Evolutionary conservation across 2,797 vertebrate species (phyloP).

Genomic region (Antrozous pallidus): DNA sequence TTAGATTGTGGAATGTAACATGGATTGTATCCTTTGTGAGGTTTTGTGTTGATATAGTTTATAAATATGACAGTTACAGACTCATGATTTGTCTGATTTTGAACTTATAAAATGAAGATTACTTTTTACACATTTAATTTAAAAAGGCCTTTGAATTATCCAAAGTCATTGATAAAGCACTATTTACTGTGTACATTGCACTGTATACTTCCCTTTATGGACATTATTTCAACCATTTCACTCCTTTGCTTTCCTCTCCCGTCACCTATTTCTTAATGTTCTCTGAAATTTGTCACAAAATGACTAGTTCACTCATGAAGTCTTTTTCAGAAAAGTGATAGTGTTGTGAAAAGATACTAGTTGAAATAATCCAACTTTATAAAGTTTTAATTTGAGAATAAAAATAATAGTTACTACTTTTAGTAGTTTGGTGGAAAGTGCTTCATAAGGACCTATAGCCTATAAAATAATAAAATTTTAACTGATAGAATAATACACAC

Average conservation of each 20-base stretch:
- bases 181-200: neutral
- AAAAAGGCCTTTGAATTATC: neutral
- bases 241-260: neutral
- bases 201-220: neutral
- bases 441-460: neutral
- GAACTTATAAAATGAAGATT: conserved; percentile 36
- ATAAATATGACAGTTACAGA: neutral
- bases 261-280: neutral
- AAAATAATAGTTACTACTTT: neutral
- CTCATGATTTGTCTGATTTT: conserved; percentile 47
- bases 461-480: neutral
- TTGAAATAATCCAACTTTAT: neutral
- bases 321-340: neutral
- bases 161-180: neutral
- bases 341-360: neutral
- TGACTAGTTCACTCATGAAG: neutral
- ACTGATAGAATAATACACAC: neutral
- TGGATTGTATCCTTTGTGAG: conserved; percentile 22
- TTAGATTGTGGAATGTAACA: conserved; percentile 36
- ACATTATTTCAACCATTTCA: neutral
- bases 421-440: conserved; percentile 14
- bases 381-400: conserved; percentile 3
- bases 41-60: conserved; percentile 23
- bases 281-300: neutral
- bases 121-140: conserved; percentile 63